These are phyloP conservation scores for Protodeltote pygarga DNA, from an alignment of 2,888 invertebrate species.

Conservation along the genomic window DNA sequence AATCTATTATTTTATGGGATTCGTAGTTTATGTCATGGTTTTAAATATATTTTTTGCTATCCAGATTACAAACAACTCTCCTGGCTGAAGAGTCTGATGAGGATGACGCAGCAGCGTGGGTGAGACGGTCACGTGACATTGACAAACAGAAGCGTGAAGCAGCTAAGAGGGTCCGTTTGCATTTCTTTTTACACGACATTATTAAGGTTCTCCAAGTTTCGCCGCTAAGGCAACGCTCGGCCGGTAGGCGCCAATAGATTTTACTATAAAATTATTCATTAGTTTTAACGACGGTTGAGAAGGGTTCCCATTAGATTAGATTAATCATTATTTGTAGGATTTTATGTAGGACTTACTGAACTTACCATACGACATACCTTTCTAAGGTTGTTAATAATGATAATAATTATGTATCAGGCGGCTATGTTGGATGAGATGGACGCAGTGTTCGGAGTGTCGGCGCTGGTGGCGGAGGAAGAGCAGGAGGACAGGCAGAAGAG, in stretches of 20 bases:
- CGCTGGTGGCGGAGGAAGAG: constrained; percentile 93
- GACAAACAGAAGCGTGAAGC: constrained; percentile 94
- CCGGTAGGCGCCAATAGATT: too few relatives aligned
- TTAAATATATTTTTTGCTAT: background rate
- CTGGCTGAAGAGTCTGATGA: constrained; percentile 90
- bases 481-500: constrained; percentile 82
- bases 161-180: constrained; percentile 89
- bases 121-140: constrained; percentile 91
- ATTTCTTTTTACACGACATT: background rate
- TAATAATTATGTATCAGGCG: constrained; percentile 87
- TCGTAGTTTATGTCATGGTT: background rate
- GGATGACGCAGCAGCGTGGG: constrained; percentile 93
- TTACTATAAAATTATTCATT: too few relatives aligned
- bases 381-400: too few relatives aligned
- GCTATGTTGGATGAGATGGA: constrained; percentile 98
- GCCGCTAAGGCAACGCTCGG: too few relatives aligned
- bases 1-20: too few relatives aligned
- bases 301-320: too few relatives aligned
- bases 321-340: too few relatives aligned
- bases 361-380: too few relatives aligned
- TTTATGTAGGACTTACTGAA: too few relatives aligned
- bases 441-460: constrained; percentile 96
- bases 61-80: constrained; percentile 69
- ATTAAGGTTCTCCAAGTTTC: too few relatives aligned
- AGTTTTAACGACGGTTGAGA: too few relatives aligned